phyloP scores from a whole-genome alignment of 2,888 invertebrate species.

The Meliscaeva auricollis region DNA sequence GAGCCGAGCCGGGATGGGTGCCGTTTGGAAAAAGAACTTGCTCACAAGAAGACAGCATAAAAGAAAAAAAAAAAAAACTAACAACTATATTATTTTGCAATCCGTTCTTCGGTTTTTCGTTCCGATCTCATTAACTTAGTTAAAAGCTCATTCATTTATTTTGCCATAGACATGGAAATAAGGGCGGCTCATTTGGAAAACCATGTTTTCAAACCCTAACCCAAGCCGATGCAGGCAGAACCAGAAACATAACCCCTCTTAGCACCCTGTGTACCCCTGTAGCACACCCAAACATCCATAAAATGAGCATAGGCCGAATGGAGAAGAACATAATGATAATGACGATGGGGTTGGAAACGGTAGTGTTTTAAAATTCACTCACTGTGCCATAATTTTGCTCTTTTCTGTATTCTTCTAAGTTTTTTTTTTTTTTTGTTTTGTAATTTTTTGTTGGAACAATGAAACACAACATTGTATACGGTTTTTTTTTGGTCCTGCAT shows the following conservation, averaged over 20 bases:
- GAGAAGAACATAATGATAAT: conserved; percentile 48
- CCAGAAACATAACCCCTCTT: too few relatives aligned
- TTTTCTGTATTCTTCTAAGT: conserved; percentile 48
- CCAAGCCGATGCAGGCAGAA: conserved; percentile 12
- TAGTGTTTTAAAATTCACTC: conserved; percentile 68
- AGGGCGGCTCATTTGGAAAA: conserved; percentile 70
- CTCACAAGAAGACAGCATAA: not conserved
- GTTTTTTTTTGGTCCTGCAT: conserved; percentile 36
- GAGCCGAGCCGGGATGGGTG: not conserved
- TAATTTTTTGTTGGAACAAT: conserved; percentile 47
- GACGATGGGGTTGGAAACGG: conserved; percentile 37
- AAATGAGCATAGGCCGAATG: conserved; percentile 50
- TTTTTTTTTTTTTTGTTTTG: conserved; percentile 5
- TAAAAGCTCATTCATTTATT: conserved; percentile 74
- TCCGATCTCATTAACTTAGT: conserved; percentile 76
- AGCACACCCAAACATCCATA: conserved; percentile 10
- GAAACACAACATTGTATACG: conserved; percentile 60
- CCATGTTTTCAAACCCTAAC: conserved; percentile 58
- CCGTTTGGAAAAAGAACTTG: not conserved
- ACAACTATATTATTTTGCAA: conserved; percentile 68
- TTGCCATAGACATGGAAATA: conserved; percentile 74
- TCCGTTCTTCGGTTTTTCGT: conserved; percentile 72
- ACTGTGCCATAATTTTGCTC: conserved; percentile 69
- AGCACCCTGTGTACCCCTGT: not conserved
- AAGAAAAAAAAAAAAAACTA: conserved; percentile 35